These are phyloP conservation scores for Andrena haemorrhoa DNA, from an alignment of 2,888 invertebrate species.

Conservation along the genomic window DNA sequence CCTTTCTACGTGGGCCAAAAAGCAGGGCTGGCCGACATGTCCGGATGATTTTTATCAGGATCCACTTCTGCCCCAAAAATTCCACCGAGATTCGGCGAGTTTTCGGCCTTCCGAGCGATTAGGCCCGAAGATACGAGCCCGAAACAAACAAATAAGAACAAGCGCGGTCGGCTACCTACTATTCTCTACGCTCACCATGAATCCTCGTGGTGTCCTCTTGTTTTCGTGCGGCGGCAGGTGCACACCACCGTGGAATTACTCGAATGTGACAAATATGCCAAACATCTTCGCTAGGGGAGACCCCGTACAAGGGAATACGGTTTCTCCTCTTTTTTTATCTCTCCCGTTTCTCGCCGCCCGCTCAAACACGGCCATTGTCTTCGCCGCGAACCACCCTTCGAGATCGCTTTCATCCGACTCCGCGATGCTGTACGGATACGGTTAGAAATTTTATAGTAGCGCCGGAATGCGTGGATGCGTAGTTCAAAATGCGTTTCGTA, in stretches of 20 bases:
- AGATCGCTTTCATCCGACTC: constrained; percentile 29
- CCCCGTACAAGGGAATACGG: constrained; percentile 47
- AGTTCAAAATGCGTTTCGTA: background rate
- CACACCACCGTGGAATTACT: constrained; percentile 80
- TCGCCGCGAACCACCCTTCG: constrained; percentile 31
- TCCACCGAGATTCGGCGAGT: constrained; percentile 78
- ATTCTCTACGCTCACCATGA: constrained; percentile 70
- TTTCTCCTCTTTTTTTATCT: constrained; percentile 44
- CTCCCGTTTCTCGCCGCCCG: constrained; percentile 50
- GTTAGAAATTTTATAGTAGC: constrained; percentile 32
- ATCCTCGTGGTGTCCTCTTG: constrained; percentile 59
- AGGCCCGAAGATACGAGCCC: constrained; percentile 79
- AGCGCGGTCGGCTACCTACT: constrained; percentile 69
- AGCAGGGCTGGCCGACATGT: constrained; percentile 8
- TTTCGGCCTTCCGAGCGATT: constrained; percentile 78
- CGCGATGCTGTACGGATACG: constrained; percentile 10
- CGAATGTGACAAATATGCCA: constrained; percentile 83
- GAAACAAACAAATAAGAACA: constrained; percentile 82
- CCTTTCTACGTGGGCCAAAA: constrained; percentile 61
- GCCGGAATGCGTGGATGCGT: background rate
- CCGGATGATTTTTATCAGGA: constrained; percentile 78
- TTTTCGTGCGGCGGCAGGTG: constrained; percentile 77
- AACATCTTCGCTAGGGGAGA: constrained; percentile 73
- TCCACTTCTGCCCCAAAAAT: constrained; percentile 80
- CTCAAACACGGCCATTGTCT: constrained; percentile 63